Conservation (phyloP, 2,888 invertebrate species). For the Megaustenia siamemsis region DNA sequence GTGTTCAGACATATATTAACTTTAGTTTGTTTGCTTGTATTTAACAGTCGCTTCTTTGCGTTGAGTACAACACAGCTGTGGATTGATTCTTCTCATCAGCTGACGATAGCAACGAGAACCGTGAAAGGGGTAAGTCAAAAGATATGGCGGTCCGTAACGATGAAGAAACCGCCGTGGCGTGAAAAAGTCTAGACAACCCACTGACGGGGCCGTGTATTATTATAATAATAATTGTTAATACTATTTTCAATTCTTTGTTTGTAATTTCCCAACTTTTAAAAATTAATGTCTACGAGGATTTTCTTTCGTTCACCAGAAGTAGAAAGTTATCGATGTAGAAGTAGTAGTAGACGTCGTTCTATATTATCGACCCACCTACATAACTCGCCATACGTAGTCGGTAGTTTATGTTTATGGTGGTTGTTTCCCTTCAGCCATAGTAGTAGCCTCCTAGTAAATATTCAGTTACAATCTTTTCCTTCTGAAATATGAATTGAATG, state of each 20-base stretch:
- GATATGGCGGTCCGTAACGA: not conserved
- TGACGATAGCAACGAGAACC: constrained; percentile 28
- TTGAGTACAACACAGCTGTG: not conserved
- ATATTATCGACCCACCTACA: constrained; percentile 4
- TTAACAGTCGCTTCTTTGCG: not conserved
- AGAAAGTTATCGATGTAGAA: constrained; percentile 17
- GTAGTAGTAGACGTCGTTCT: no score
- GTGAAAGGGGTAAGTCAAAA: constrained; percentile 11
- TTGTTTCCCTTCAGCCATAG: constrained; percentile 22
- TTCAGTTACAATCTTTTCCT: no score
- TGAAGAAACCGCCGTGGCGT: constrained; percentile 1
- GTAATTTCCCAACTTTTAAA: not conserved
- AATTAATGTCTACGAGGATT: not conserved
- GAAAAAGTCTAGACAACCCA: not conserved
- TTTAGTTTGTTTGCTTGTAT: not conserved
- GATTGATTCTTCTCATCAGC: not conserved
- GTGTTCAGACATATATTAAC: not conserved
- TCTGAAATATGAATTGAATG: no score
- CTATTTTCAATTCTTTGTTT: no score
- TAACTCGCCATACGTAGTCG: not conserved
- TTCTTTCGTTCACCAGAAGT: no score
- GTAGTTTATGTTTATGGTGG: not conserved
- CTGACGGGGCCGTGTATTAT: no score
- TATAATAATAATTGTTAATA: no score
- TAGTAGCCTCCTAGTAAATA: no score